A percentile compares a stretch with the other conserved stretches of the same genome.
These are phyloP conservation scores for Zaprionus africanus DNA, from an alignment of 1,140 invertebrate genomes.

Conservation along the genomic window DNA sequence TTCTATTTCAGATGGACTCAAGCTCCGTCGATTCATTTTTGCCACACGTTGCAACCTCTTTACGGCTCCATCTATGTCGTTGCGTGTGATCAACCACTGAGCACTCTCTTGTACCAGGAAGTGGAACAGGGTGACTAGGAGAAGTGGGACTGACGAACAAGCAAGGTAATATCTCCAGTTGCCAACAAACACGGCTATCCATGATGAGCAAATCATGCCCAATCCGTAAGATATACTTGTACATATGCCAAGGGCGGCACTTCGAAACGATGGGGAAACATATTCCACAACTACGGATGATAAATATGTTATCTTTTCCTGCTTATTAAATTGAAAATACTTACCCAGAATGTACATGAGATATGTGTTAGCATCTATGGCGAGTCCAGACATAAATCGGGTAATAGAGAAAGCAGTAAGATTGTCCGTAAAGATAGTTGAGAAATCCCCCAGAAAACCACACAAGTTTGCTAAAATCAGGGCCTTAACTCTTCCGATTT, in stretches of 20 bases:
- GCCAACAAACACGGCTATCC: constrained; percentile 85
- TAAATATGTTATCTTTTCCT: not conserved
- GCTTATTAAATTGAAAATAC: constrained; percentile 2
- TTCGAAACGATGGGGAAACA: constrained; percentile 85
- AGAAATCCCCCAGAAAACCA: constrained; percentile 85
- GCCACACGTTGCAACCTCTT: constrained; percentile 85
- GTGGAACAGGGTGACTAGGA: constrained; percentile 83
- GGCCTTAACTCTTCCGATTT: constrained; percentile 85
- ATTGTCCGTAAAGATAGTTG: constrained; percentile 84
- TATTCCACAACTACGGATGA: constrained; percentile 85
- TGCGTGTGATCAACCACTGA: constrained; percentile 87
- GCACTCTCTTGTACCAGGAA: constrained; percentile 87
- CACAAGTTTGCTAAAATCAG: constrained; percentile 85
- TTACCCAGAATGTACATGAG: constrained; percentile 87
- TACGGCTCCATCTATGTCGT: constrained; percentile 85
- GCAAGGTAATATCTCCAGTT: constrained; percentile 85
- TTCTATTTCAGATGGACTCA: constrained; percentile 83
- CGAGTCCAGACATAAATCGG: constrained; percentile 86
- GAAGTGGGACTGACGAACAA: constrained; percentile 84
- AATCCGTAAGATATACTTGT: constrained; percentile 86
- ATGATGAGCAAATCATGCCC: constrained; percentile 85
- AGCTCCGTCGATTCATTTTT: constrained; percentile 84
- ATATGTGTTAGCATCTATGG: constrained; percentile 86
- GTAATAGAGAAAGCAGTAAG: constrained; percentile 84
- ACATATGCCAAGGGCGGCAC: constrained; percentile 85